Conservation (phyloP, 2,888 invertebrate species). For the Dasysyrphus tricinctus region DNA sequence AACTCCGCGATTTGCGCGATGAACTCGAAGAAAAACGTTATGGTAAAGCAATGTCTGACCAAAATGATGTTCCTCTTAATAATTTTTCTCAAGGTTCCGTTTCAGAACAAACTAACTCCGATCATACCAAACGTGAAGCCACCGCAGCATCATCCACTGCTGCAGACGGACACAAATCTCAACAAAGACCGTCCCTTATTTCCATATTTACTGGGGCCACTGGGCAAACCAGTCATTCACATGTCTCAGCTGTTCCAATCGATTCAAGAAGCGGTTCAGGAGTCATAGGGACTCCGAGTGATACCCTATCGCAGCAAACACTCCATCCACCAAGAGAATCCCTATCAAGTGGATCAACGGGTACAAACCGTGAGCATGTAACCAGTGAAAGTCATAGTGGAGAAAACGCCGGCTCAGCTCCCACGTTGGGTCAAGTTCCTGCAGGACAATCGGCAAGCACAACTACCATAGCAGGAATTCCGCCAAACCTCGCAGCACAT, state of each 20-base stretch:
- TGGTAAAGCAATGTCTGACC: slow-evolving; percentile 77
- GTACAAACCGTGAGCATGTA: slow-evolving; percentile 82
- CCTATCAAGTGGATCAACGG: slow-evolving; percentile 86
- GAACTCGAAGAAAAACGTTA: slow-evolving; percentile 89
- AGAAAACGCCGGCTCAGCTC: slow-evolving; percentile 80
- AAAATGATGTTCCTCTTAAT: neutral
- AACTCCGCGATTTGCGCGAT: slow-evolving; percentile 93
- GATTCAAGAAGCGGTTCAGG: slow-evolving; percentile 83
- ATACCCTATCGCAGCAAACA: slow-evolving; percentile 83
- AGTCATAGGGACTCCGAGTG: slow-evolving; percentile 83
- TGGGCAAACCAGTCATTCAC: slow-evolving; percentile 83
- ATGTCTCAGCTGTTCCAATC: slow-evolving; percentile 82
- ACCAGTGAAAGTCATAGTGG: slow-evolving; percentile 83
- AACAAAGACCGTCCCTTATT: slow-evolving; percentile 88
- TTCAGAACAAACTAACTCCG: slow-evolving; percentile 82
- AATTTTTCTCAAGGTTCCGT: slow-evolving; percentile 57
- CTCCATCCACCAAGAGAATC: slow-evolving; percentile 85
- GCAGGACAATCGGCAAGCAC: slow-evolving; percentile 78
- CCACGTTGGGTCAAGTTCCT: slow-evolving; percentile 78
- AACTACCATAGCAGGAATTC: slow-evolving; percentile 78
- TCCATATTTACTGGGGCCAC: slow-evolving; percentile 87
- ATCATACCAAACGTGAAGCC: slow-evolving; percentile 83
- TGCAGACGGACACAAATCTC: slow-evolving; percentile 84
- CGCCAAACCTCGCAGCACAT: slow-evolving; percentile 82
- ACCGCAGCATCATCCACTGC: slow-evolving; percentile 82